These are phyloP conservation scores for Papilio gigon DNA, from an alignment of 2,888 invertebrate species.

Conservation along the genomic window DNA sequence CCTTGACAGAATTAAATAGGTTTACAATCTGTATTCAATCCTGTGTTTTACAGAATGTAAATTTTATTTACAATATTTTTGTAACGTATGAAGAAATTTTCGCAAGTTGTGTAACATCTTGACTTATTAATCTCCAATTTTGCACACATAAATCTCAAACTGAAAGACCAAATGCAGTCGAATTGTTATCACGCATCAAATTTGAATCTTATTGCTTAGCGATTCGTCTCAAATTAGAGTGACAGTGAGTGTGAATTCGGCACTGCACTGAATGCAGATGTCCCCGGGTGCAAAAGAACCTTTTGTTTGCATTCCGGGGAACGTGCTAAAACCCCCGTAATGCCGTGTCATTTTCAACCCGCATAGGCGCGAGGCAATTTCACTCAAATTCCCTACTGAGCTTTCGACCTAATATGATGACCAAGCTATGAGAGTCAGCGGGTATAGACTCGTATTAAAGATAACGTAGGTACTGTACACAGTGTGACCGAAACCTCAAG, in stretches of 20 bases:
- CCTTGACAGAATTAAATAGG: too few species aligned
- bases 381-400: conserved; percentile 61
- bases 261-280: conserved; percentile 20
- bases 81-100: too few species aligned
- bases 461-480: too few species aligned
- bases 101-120: too few species aligned
- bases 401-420: conserved; percentile 51
- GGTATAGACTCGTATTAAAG: conserved; percentile 21
- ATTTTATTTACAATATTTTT: too few species aligned
- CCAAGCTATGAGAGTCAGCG: conserved; percentile 46
- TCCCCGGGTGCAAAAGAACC: conserved; percentile 28
- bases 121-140: background rate
- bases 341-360: conserved; percentile 49
- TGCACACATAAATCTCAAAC: background rate
- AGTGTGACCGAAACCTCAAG: too few species aligned
- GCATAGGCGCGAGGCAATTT: conserved; percentile 55
- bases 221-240: conserved; percentile 13
- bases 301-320: conserved; percentile 41
- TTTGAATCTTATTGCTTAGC: background rate
- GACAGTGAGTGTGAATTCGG: background rate
- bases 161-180: background rate
- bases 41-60: too few species aligned
- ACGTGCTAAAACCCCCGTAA: conserved; percentile 45
- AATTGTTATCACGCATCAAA: background rate
- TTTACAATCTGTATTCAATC: too few species aligned